phyloP scores from a whole-genome alignment of 2,113 vertebrate genomes.

The Semnornis frantzii region DNA sequence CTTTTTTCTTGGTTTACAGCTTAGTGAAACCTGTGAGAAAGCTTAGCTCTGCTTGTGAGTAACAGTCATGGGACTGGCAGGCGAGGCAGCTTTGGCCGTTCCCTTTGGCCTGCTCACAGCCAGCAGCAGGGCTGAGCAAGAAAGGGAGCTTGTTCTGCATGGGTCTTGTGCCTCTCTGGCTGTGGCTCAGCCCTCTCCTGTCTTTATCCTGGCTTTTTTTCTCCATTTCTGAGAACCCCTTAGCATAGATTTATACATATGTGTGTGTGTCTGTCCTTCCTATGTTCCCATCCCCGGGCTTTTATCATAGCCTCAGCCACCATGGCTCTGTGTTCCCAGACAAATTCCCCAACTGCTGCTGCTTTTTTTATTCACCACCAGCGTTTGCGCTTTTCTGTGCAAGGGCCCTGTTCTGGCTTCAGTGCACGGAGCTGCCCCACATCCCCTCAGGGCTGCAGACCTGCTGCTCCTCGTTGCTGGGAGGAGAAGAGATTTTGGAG shows the following conservation, averaged over 20 bases:
- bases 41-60: slow-evolving; percentile 10
- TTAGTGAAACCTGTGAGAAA: slow-evolving; percentile 22
- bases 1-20: not conserved
- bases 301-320: not conserved
- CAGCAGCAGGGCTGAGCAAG: not conserved
- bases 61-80: slow-evolving; percentile 31
- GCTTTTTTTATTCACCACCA: not conserved
- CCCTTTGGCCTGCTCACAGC: not conserved
- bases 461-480: not conserved
- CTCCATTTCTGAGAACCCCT: not conserved
- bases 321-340: rapidly evolving
- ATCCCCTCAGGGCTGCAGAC: not conserved
- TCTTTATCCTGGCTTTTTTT: not conserved
- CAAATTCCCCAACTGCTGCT: not conserved
- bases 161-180: not conserved
- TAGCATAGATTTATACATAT: not conserved
- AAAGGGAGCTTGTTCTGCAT: not conserved
- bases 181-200: not conserved
- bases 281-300: not conserved
- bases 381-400: not conserved
- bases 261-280: not conserved
- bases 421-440: rapidly evolving
- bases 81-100: not conserved
- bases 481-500: not conserved
- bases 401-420: not conserved